A percentile compares a stretch with the other conserved stretches of the same genome.
Evolutionary conservation across 2,113 vertebrate genomes (phyloP).

Genomic region (Tiliqua scincoides): DNA sequence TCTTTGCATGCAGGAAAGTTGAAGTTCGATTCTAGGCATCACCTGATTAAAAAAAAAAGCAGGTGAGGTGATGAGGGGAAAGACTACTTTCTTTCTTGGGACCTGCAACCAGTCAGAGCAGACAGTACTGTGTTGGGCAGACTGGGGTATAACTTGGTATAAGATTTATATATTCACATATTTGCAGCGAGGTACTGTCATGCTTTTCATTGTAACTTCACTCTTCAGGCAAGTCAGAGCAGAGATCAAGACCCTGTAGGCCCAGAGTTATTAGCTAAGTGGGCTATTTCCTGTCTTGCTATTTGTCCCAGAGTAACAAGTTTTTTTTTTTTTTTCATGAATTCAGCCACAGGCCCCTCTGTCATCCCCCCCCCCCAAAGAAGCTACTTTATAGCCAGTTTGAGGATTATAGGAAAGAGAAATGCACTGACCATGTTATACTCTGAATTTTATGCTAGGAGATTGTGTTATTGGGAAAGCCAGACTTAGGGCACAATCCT

Average conservation of each 20-base stretch:
- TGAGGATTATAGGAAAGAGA: not conserved
- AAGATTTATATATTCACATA: not conserved
- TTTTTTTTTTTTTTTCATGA: not conserved
- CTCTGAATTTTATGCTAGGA: not conserved
- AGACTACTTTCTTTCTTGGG: too few relatives aligned
- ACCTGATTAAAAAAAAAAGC: too few relatives aligned
- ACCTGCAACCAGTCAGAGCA: too few relatives aligned
- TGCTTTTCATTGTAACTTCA: not conserved
- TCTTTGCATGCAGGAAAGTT: too few relatives aligned
- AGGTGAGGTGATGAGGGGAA: too few relatives aligned
- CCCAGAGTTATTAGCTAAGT: not conserved
- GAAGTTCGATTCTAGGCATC: too few relatives aligned
- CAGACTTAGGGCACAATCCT: too few relatives aligned
- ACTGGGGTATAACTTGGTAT: too few relatives aligned
- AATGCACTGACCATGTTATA: not conserved
- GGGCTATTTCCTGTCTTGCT: not conserved
- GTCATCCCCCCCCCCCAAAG: not conserved
- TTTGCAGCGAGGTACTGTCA: rapidly evolving
- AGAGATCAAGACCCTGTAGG: not conserved
- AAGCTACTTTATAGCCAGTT: not conserved
- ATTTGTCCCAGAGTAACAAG: not conserved
- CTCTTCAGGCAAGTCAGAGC: not conserved
- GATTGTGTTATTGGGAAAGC: not conserved
- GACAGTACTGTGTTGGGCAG: too few relatives aligned
- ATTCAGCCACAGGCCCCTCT: not conserved